Evolutionary conservation across 2,797 vertebrate species (phyloP).

Genomic region (Euthynnus affinis): DNA sequence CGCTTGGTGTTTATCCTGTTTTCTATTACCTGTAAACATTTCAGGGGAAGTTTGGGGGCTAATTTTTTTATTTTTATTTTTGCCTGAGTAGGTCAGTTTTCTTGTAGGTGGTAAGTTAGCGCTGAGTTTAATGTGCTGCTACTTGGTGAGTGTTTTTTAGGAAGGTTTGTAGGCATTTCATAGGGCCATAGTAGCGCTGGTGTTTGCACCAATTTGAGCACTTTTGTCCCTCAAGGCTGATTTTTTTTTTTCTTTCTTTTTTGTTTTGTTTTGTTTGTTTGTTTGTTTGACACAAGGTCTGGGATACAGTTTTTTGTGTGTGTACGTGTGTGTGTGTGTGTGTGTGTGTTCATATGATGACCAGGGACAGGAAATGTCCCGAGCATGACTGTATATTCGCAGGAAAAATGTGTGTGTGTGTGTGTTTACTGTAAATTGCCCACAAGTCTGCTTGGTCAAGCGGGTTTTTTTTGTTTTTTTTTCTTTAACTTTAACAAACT

Average conservation of each 20-base stretch:
- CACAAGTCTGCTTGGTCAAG: conserved; percentile 65
- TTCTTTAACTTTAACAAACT: too few species aligned
- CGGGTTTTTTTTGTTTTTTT: conserved; percentile 37
- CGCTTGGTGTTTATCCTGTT: conserved; percentile 45
- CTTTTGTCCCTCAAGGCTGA: conserved; percentile 71
- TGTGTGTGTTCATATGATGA: conserved; percentile 40
- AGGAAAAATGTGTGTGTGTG: conserved; percentile 13
- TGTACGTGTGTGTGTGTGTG: conserved; percentile 3
- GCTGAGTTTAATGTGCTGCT: conserved; percentile 73
- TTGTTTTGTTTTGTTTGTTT: neutral
- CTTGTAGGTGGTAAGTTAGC: conserved; percentile 52
- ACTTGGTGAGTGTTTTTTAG: conserved; percentile 55
- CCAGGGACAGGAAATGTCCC: conserved; percentile 54
- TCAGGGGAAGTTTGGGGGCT: conserved; percentile 63
- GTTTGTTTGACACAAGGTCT: conserved; percentile 38
- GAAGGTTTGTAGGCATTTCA: conserved; percentile 56
- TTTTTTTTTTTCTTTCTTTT: conserved; percentile 32
- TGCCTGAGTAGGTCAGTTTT: conserved; percentile 60
- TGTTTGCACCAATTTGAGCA: conserved; percentile 76
- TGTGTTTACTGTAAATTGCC: conserved; percentile 65
- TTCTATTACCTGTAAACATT: conserved; percentile 72
- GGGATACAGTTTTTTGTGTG: conserved; percentile 39
- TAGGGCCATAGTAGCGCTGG: conserved; percentile 60
- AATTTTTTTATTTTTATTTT: conserved; percentile 12
- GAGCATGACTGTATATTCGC: conserved; percentile 50